These are phyloP conservation scores for Dinocampus coccinellae DNA, from an alignment of 2,888 invertebrate genomes.

Conservation along the genomic window DNA sequence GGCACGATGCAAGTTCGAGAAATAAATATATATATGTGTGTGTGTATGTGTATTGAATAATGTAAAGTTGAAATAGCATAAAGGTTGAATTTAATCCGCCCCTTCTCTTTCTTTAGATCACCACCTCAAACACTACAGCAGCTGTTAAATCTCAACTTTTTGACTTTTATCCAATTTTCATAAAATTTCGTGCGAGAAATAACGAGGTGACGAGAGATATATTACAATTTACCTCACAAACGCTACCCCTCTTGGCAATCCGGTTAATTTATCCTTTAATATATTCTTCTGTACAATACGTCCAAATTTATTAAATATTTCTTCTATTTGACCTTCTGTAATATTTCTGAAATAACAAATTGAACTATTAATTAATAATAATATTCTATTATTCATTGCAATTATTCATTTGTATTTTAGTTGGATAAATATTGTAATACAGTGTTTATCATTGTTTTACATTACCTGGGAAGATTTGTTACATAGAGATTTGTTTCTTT, in stretches of 20 bases:
- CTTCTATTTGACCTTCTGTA: constrained; percentile 85
- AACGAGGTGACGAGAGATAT: constrained; percentile 12
- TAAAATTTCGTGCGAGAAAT: constrained; percentile 19
- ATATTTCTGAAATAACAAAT: constrained; percentile 72
- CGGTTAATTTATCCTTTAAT: constrained; percentile 88
- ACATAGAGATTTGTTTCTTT: constrained; percentile 96
- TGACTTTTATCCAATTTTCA: constrained; percentile 54
- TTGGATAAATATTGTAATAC: neutral
- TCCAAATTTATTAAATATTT: constrained; percentile 89
- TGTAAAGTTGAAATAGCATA: constrained; percentile 29
- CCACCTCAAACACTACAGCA: constrained; percentile 38
- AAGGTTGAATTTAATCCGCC: constrained; percentile 25
- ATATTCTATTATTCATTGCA: constrained; percentile 15
- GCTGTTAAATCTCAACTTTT: constrained; percentile 44
- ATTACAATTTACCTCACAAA: constrained; percentile 82
- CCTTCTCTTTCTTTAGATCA: neutral
- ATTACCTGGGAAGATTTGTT: constrained; percentile 86
- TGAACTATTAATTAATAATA: neutral
- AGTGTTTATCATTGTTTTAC: neutral
- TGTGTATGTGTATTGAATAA: constrained; percentile 23
- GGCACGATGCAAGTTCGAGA: constrained; percentile 51
- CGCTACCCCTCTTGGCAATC: constrained; percentile 90
- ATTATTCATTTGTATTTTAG: constrained; percentile 1
- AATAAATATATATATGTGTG: constrained; percentile 51
- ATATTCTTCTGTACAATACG: constrained; percentile 93